Evolutionary conservation across 2,113 vertebrate genomes (phyloP).

Genomic region (Carlito syrichta): DNA sequence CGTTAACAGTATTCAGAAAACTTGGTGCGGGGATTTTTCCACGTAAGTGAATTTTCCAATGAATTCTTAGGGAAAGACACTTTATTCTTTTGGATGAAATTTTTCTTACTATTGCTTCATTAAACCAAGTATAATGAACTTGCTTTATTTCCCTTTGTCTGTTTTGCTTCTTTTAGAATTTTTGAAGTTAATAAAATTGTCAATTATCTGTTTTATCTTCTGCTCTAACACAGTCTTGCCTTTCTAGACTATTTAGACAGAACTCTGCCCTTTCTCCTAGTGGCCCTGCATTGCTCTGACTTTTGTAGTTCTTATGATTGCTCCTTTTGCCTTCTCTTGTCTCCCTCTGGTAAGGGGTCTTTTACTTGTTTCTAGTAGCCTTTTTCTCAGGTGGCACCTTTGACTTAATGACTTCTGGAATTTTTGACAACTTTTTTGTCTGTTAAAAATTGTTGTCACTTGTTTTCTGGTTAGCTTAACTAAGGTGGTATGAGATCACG

Average conservation of each 20-base stretch:
- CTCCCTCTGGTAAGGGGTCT: background rate
- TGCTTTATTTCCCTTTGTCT: background rate
- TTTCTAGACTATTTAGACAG: background rate
- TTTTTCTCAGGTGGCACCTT: background rate
- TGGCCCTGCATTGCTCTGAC: background rate
- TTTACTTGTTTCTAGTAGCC: background rate
- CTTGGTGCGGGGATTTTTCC: conserved; percentile 6
- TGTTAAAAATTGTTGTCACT: background rate
- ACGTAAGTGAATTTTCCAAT: conserved; percentile 44
- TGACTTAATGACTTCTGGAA: background rate
- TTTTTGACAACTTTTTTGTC: background rate
- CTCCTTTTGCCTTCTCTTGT: background rate
- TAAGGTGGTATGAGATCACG: background rate
- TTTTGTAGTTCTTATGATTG: background rate
- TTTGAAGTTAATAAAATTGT: background rate
- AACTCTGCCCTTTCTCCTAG: background rate
- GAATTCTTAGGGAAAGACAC: background rate
- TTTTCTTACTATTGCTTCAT: conserved; percentile 1
- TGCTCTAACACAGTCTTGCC: background rate
- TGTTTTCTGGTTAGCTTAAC: background rate
- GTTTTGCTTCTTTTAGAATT: background rate
- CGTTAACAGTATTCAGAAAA: conserved; percentile 22
- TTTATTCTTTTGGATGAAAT: conserved; percentile 26
- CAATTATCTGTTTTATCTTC: background rate
- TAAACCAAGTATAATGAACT: background rate